phyloP scores from a whole-genome alignment of 2,888 invertebrate genomes.

The Meghimatium bilineatum region DNA sequence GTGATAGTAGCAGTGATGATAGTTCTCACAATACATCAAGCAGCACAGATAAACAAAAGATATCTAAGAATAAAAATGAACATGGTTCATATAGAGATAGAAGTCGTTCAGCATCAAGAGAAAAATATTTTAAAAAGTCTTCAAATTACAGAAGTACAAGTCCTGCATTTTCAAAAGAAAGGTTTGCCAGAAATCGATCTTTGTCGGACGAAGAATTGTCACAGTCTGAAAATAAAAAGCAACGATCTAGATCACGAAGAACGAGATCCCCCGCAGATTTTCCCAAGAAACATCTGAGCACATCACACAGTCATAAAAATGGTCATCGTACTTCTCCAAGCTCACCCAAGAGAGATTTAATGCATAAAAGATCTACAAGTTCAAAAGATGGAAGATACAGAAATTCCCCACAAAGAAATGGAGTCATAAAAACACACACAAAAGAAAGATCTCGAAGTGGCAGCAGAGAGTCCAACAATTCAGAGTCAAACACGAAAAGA shows the following conservation, averaged over 20 bases:
- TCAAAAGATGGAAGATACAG: neutral
- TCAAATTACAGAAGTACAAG: neutral
- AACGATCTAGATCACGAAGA: neutral
- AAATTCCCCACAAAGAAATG: constrained; percentile 17
- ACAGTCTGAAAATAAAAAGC: neutral
- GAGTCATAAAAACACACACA: constrained; percentile 8
- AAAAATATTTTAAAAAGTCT: neutral
- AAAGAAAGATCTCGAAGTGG: neutral
- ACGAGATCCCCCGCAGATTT: neutral
- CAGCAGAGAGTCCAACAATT: neutral
- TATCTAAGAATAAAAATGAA: neutral
- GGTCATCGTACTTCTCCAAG: neutral
- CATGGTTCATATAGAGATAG: neutral
- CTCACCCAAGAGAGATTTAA: neutral
- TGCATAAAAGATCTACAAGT: neutral
- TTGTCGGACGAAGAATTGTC: neutral
- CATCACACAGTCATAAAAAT: neutral
- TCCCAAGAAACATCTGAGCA: neutral
- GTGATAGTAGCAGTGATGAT: constrained; percentile 9
- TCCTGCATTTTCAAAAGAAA: neutral
- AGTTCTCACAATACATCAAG: neutral
- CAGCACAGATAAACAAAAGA: neutral
- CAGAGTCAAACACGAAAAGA: neutral
- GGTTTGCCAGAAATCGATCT: constrained; percentile 2
- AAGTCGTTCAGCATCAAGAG: constrained; percentile 15